phyloP scores from a whole-genome alignment of 2,797 vertebrate genomes.

The Sciurus carolinensis region DNA sequence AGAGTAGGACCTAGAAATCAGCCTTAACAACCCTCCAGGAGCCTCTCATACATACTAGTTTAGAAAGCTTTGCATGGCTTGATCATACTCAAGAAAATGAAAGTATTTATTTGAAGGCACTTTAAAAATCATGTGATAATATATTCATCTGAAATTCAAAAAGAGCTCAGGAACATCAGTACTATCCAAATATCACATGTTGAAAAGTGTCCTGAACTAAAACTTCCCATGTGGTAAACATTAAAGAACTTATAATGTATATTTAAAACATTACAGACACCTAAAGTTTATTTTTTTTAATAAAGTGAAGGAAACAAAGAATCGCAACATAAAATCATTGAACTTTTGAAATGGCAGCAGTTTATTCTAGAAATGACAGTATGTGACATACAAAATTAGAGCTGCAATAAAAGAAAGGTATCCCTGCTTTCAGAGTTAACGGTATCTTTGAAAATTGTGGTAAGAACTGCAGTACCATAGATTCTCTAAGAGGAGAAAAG shows the following conservation, averaged over 20 bases:
- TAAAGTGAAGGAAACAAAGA: conserved; percentile 47
- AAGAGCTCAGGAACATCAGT: background rate
- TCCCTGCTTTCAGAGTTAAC: conserved; percentile 83
- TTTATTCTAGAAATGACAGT: conserved; percentile 75
- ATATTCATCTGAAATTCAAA: conserved; percentile 35
- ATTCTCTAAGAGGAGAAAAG: conserved; percentile 75
- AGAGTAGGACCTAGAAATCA: background rate
- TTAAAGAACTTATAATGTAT: background rate
- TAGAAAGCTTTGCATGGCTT: background rate
- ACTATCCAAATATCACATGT: background rate
- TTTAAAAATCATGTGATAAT: background rate
- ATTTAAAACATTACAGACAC: background rate
- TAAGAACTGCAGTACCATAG: conserved; percentile 71
- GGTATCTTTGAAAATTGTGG: conserved; percentile 84
- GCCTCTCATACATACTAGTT: background rate
- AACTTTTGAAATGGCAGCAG: conserved; percentile 72
- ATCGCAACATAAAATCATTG: conserved; percentile 65
- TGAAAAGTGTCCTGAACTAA: background rate
- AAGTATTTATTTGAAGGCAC: background rate
- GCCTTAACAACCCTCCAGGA: background rate
- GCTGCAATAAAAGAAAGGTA: conserved; percentile 81
- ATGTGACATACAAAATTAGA: conserved; percentile 83
- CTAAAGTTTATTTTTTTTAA: background rate
- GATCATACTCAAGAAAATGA: background rate
- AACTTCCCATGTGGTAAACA: background rate